These are phyloP conservation scores for Drosophila littoralis DNA, from an alignment of 1,140 invertebrate genomes.

Conservation along the genomic window DNA sequence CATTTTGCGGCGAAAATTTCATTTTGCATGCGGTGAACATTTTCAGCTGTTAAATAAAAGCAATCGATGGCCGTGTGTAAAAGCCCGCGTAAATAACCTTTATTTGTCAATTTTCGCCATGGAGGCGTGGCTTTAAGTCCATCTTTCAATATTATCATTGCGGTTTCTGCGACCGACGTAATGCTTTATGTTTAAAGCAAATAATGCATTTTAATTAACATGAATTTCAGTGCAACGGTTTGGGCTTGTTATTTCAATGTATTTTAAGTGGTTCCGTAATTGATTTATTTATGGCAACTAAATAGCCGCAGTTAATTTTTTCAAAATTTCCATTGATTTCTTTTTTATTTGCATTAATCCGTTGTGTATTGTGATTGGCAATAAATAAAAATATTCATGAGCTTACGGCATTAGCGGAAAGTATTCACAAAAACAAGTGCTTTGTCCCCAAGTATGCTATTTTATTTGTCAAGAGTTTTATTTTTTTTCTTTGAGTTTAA, in stretches of 20 bases:
- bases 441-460: too few species aligned
- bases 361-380: background rate
- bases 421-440: too few species aligned
- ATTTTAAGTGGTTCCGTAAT: slow-evolving; percentile 3
- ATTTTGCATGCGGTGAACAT: slow-evolving; percentile 8
- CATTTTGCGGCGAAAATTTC: slow-evolving; percentile 14
- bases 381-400: too few species aligned
- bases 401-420: too few species aligned
- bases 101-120: slow-evolving; percentile 16
- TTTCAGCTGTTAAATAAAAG: slow-evolving; percentile 11
- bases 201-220: slow-evolving; percentile 29
- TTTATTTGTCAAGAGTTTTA: too few species aligned
- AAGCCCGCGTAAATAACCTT: slow-evolving; percentile 11
- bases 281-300: background rate
- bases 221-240: background rate
- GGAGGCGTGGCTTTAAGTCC: background rate
- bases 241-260: background rate
- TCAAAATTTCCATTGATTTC: background rate
- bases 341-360: background rate
- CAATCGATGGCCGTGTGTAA: slow-evolving; percentile 15
- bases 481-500: background rate
- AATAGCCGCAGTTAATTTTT: background rate
- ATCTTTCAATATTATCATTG: background rate
- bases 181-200: slow-evolving; percentile 3
- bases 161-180: background rate